Evolutionary conservation across 2,113 vertebrate genomes (phyloP), one percentile per base, ranked within the genome.

Genomic region (Cnemophilus loriae): DNA sequence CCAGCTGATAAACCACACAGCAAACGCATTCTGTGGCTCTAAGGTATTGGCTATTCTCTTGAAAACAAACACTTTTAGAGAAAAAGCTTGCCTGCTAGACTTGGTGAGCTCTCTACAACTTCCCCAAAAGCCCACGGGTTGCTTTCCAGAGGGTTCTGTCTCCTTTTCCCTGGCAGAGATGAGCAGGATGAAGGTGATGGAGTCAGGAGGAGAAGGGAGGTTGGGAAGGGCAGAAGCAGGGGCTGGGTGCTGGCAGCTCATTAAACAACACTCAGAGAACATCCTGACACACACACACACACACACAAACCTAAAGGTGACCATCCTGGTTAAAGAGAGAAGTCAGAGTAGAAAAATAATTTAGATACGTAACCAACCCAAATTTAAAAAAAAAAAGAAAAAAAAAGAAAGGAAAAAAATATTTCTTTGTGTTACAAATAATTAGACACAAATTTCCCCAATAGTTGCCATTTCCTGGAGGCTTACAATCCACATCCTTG

Each of bases 401-500:
- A 6, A 32, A 8, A 16, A 19, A 7, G 42, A 32, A 20, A 3
- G 1, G 1, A 9, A 9, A 14, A 35, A 49, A 12, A 35, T 1
- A 47, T 55, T 61, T 60, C 46, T 82, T 16, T 64, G 76, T 76
- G 14, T 44, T 53, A 59, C 23, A 65, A 91, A 42, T 89, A 92
- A 35, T 73, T 80, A 71, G 39, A 70, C 22, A 37, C 35, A 53
- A 46, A 84, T 85, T 81, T 94, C 90, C 65, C 30, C 44, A 88
- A 42, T 41, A 46, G 69, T 41, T 92, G 64, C 68, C 32, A 9
- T 86, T 93, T 92, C 93, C 90, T 87, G 52, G 49, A 84, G 37
- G 63, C 19, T 74, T 56, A 49, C 49, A 80, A 47, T 89, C 81
- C 82, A 65, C 61, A 37, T 73, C n/a, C 44, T 65, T 79, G 75